Percentiles rank a stretch among this genome's conserved stretches.
Evolutionary conservation across 1,140 invertebrate genomes (phyloP).

Genomic region (Tribolium castaneum): DNA sequence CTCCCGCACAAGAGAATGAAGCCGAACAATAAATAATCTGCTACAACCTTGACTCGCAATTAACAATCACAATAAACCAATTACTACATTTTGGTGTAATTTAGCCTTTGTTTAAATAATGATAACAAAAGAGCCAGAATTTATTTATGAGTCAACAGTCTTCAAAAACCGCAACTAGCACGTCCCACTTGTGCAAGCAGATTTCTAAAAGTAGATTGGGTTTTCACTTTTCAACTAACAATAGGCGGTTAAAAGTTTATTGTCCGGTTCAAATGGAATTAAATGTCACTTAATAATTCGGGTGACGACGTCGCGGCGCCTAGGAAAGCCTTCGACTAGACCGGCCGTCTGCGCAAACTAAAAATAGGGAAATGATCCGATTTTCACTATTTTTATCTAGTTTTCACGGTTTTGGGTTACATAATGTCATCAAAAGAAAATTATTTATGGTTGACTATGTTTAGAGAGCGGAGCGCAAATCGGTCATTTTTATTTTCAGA

Average conservation of each 20-base stretch:
- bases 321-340: constrained; percentile 2
- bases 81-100: background rate
- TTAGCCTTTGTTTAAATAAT: background rate
- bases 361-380: constrained; percentile 18
- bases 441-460: background rate
- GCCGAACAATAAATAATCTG: background rate
- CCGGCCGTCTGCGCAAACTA: constrained; percentile 18
- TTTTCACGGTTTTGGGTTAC: background rate
- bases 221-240: constrained; percentile 14
- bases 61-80: background rate
- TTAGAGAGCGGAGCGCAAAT: background rate
- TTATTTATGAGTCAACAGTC: background rate
- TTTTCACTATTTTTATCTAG: constrained; percentile 1
- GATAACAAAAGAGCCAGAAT: no score
- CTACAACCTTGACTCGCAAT: constrained; percentile 1
- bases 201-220: background rate
- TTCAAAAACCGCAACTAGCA: background rate
- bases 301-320: constrained; percentile 11
- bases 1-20: constrained; percentile 1
- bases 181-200: background rate
- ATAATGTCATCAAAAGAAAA: background rate
- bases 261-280: background rate
- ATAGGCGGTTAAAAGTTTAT: background rate
- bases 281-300: background rate
- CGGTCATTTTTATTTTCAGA: background rate